A percentile compares a stretch with the other conserved stretches of the same genome.
Evolutionary conservation across 1,140 invertebrate genomes (phyloP).

Genomic region (Apolygus lucorum): DNA sequence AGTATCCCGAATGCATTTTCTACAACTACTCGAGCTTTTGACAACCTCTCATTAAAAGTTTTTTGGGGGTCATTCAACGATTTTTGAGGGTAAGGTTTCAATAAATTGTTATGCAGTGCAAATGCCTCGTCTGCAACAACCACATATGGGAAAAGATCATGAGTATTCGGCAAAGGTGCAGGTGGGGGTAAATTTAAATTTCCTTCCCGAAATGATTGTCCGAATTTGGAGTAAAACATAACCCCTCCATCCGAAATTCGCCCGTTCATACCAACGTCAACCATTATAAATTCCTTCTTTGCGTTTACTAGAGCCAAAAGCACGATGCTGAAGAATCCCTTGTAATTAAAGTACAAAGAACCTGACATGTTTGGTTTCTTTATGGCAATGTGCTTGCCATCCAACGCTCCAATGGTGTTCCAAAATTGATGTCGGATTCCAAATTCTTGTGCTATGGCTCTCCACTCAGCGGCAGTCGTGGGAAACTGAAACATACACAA

Average conservation of each 20-base stretch:
- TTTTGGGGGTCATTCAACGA: background rate
- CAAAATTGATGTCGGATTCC: background rate
- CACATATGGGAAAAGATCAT: background rate
- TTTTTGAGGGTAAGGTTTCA: background rate
- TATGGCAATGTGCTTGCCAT: background rate
- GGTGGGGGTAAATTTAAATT: background rate
- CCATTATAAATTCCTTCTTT: constrained; percentile 28
- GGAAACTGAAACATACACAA: background rate
- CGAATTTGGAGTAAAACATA: background rate
- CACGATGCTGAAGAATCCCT: constrained; percentile 35
- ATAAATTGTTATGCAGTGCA: background rate
- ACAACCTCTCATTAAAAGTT: background rate
- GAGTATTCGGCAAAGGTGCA: background rate
- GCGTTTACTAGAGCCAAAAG: constrained; percentile 29
- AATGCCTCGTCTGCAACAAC: background rate
- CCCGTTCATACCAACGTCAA: constrained; percentile 27
- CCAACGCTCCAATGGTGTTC: background rate
- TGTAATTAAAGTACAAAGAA: constrained; percentile 43
- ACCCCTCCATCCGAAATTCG: constrained; percentile 28
- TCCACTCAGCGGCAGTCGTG: background rate
- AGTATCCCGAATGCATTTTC: background rate
- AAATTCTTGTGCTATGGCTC: background rate
- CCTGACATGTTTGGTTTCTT: constrained; percentile 26
- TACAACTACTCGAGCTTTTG: background rate
- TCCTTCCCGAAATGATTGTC: background rate